A percentile compares a stretch with the other conserved stretches of the same genome.
These are phyloP conservation scores for Diabrotica virgifera DNA, from an alignment of 1,140 invertebrate genomes.

Conservation along the genomic window DNA sequence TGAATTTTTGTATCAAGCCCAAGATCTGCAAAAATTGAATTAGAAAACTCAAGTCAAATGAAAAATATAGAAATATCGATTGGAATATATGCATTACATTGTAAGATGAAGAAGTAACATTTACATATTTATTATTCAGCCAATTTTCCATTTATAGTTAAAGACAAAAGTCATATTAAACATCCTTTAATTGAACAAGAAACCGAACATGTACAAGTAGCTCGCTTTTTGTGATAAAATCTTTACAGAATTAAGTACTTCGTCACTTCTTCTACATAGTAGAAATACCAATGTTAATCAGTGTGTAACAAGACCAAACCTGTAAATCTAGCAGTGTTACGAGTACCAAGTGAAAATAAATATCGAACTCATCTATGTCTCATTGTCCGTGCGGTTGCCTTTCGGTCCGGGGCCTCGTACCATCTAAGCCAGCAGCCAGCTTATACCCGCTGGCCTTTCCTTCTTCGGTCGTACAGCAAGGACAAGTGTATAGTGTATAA, in stretches of 20 bases:
- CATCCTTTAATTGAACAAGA: no score
- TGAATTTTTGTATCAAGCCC: no score
- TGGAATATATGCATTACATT: no score
- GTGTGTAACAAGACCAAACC: constrained; percentile 2
- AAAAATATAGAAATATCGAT: no score
- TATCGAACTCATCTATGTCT: neutral
- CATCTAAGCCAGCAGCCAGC: neutral
- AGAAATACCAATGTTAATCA: constrained; percentile 3
- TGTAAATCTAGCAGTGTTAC: neutral
- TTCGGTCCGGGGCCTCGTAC: neutral
- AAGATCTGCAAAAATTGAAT: no score
- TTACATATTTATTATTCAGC: no score
- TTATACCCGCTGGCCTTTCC: constrained; percentile 1
- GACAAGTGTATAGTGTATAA: constrained; percentile 1
- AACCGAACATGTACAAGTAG: no score
- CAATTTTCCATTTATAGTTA: no score
- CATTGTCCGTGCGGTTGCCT: constrained; percentile 1
- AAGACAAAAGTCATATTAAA: no score
- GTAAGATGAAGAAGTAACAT: no score
- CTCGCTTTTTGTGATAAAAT: neutral
- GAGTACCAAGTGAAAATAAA: neutral
- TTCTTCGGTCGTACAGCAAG: neutral
- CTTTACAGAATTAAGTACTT: neutral
- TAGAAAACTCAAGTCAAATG: no score
- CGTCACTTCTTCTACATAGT: neutral